Percentiles rank a stretch among this genome's conserved stretches.
These are phyloP conservation scores for Heliconius ethilla DNA, from an alignment of 2,888 invertebrate genomes.

Conservation along the genomic window DNA sequence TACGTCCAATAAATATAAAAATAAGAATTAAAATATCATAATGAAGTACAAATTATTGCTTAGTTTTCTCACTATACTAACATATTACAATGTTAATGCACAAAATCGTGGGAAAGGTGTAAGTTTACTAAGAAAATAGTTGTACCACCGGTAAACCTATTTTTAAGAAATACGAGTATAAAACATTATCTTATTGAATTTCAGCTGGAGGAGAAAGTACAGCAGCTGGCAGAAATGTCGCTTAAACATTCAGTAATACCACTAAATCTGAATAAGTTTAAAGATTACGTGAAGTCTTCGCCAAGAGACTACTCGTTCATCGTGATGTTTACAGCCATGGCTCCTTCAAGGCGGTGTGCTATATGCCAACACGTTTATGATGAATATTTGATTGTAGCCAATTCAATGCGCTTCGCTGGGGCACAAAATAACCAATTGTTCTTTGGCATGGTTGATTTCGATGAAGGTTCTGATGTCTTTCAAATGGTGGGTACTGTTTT, in stretches of 20 bases:
- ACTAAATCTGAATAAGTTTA: conserved; percentile 96
- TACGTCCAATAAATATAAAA: conserved; percentile 27
- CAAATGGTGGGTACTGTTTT: conserved; percentile 86
- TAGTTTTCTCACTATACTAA: conserved; percentile 64
- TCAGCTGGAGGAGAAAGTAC: conserved; percentile 89
- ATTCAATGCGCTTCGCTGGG: conserved; percentile 96
- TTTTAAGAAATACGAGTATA: not conserved
- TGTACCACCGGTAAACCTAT: conserved; percentile 23
- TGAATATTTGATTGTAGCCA: conserved; percentile 97
- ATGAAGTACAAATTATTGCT: conserved; percentile 71
- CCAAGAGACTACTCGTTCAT: conserved; percentile 98
- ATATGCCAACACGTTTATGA: conserved; percentile 98
- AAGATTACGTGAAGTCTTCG: conserved; percentile 92
- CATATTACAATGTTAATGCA: conserved; percentile 70
- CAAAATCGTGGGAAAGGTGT: conserved; percentile 72
- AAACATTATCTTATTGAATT: conserved; percentile 46
- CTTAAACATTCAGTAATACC: conserved; percentile 92
- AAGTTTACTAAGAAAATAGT: conserved; percentile 49
- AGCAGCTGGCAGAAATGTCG: conserved; percentile 94
- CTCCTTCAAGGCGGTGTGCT: conserved; percentile 94
- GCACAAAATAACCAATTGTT: conserved; percentile 93
- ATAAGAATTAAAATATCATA: conserved; percentile 45
- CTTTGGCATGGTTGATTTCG: conserved; percentile 99
- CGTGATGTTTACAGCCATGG: conserved; percentile 98
- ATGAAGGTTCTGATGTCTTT: conserved; percentile 98